Base-by-base conservation (phyloP, 2,888 invertebrate genomes). In the Blastobasis adustella region DNA sequence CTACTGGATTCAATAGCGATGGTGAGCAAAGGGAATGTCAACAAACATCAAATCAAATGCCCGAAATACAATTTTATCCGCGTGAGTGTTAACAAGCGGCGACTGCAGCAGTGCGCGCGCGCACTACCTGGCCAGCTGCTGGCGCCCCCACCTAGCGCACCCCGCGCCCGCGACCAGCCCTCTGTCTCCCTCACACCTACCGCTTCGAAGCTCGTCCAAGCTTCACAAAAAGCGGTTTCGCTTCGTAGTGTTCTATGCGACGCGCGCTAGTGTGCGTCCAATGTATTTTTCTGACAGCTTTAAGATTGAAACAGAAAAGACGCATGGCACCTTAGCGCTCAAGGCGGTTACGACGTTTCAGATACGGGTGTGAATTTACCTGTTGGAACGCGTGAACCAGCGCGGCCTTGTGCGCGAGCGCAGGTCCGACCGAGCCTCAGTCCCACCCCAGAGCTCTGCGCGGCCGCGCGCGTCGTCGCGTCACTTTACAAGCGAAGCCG, bases 331-430 rank as follows among this genome's bases (percentile, higher is more conserved):
- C 75, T 70, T 69, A 66, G 61, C 65, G 66, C 67, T 62, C 60
- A 67, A 57, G 82, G 80, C 76, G 67, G 69, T 78, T 86, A 77
- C 56, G 64, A 65, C 84, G 63, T 86, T 88, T 71, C 70, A 59
- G 59, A 59, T 64, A 58, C 62, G 58, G 61, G 70, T 73, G 65
- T 70, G 71, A 79, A 77, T 79, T 89, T 88, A 90, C 89, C 89
- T 89, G 89, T 87, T 90, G 90, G 90, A 90, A 89, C 90, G 87
- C 86, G 85, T 87, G 87, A 89, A 89, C 87, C 84, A 79, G 77
- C 82, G 86, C 89, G 88, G 89, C 88, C 89, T 89, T 89, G 90
- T 89, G 90, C 89, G 90, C 90, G 89, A 89, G 88, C 89, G 88
- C 82, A 85, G 82, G 85, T 86, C 82, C 71, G 78, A 79, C 74